Conservation (phyloP, 2,888 invertebrate species). For the Andrena haemorrhoa region DNA sequence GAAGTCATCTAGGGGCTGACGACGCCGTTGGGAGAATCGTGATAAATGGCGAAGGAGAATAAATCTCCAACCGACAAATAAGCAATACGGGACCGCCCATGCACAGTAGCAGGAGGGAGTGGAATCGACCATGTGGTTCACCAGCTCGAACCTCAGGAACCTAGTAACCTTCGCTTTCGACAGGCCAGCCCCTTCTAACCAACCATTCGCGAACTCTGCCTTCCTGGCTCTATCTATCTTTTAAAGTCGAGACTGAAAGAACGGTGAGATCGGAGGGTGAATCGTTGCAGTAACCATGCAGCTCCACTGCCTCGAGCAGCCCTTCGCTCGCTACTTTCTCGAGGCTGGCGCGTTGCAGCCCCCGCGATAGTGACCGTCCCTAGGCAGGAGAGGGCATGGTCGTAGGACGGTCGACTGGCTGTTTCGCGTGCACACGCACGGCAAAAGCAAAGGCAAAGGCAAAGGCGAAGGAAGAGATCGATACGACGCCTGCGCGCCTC, state of each 20-base stretch:
- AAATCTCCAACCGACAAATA: neutral
- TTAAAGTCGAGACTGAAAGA: neutral
- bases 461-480: conserved; percentile 72
- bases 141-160: neutral
- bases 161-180: neutral
- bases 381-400: conserved; percentile 2
- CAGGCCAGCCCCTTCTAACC: conserved; percentile 12
- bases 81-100: neutral
- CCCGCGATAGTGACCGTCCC: conserved; percentile 20
- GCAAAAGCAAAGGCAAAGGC: conserved; percentile 18
- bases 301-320: neutral
- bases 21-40: neutral
- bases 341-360: conserved; percentile 9
- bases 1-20: neutral
- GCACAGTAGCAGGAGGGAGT: neutral
- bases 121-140: conserved; percentile 11
- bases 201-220: conserved; percentile 2
- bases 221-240: neutral
- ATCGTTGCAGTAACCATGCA: neutral
- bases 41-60: neutral
- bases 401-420: conserved; percentile 15
- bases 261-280: conserved; percentile 2
- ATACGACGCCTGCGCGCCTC: conserved; percentile 79
- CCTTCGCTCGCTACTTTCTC: neutral
- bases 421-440: conserved; percentile 40